A percentile compares a stretch with the other conserved stretches of the same genome.
phyloP scores from a whole-genome alignment of 2,113 vertebrate species.

The Planiliza haematocheilus region DNA sequence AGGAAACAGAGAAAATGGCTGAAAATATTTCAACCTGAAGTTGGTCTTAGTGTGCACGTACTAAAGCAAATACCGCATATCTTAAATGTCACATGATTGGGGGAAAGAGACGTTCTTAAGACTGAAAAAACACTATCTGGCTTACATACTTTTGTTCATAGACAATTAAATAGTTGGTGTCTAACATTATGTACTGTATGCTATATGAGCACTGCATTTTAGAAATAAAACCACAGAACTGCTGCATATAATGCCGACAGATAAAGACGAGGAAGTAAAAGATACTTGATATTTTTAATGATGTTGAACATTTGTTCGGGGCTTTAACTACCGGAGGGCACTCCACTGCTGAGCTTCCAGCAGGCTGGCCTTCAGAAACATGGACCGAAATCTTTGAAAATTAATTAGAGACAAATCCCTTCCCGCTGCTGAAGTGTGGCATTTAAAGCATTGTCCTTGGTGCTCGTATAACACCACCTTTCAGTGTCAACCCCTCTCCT shows the following conservation, averaged over 20 bases:
- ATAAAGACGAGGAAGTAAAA: constrained; percentile 47
- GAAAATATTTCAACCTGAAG: constrained; percentile 26
- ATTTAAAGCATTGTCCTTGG: constrained; percentile 84
- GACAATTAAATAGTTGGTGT: constrained; percentile 2
- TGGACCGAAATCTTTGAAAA: constrained; percentile 79
- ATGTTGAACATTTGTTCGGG: constrained; percentile 75
- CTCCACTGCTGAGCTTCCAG: constrained; percentile 59
- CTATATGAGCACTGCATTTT: constrained; percentile 10
- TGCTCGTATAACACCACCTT: constrained; percentile 79
- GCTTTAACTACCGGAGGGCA: constrained; percentile 71
- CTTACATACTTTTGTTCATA: constrained; percentile 7
- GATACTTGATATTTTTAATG: constrained; percentile 79
- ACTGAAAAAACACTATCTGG: background rate
- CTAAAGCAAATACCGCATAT: background rate
- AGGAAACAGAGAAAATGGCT: constrained; percentile 25
- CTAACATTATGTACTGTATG: too few relatives aligned
- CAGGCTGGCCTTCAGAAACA: constrained; percentile 71
- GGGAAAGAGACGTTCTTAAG: constrained; percentile 15
- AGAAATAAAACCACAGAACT: constrained; percentile 38
- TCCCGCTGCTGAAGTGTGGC: constrained; percentile 82
- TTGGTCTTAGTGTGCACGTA: background rate
- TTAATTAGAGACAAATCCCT: constrained; percentile 86
- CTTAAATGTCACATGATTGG: constrained; percentile 17
- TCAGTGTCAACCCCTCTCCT: constrained; percentile 72
- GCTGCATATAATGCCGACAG: constrained; percentile 39